Conservation (phyloP, 2,797 vertebrate genomes). For the Falco concolor region DNA sequence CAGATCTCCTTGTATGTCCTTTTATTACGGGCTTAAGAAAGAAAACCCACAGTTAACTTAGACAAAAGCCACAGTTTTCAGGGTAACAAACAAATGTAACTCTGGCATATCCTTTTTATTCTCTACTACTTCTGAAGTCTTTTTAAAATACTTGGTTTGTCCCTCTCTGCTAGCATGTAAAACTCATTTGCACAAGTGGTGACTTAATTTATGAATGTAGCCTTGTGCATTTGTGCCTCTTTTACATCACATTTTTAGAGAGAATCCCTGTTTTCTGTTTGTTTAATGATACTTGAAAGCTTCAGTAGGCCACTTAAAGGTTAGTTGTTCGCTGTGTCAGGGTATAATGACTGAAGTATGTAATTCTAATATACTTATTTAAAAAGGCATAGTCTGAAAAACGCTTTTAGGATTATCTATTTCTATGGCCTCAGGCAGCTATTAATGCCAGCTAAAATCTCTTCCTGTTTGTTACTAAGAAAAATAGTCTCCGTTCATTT, state of each 20-base stretch:
- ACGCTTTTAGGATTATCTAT: not conserved
- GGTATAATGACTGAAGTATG: not conserved
- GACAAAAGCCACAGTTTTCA: not conserved
- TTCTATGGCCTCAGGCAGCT: not conserved
- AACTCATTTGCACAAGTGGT: not conserved
- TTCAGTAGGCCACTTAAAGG: not conserved
- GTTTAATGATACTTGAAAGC: not conserved
- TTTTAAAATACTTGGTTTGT: not conserved
- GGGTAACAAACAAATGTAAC: not conserved
- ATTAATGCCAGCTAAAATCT: slow-evolving; percentile 2
- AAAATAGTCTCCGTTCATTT: not conserved
- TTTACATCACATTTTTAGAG: not conserved
- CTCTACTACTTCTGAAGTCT: not conserved
- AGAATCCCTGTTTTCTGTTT: not conserved
- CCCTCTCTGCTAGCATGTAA: not conserved
- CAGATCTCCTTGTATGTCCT: not conserved
- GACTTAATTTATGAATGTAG: not conserved
- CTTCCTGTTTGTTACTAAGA: slow-evolving; percentile 1
- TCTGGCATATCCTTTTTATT: not conserved
- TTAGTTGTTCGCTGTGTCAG: not conserved
- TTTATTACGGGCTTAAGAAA: not conserved
- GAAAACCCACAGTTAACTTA: not conserved
- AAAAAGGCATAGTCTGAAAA: not conserved
- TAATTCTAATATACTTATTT: not conserved
- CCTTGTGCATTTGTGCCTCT: not conserved